These are phyloP conservation scores for Anomalospiza imberbis DNA, from an alignment of 2,797 vertebrate genomes.

Conservation along the genomic window DNA sequence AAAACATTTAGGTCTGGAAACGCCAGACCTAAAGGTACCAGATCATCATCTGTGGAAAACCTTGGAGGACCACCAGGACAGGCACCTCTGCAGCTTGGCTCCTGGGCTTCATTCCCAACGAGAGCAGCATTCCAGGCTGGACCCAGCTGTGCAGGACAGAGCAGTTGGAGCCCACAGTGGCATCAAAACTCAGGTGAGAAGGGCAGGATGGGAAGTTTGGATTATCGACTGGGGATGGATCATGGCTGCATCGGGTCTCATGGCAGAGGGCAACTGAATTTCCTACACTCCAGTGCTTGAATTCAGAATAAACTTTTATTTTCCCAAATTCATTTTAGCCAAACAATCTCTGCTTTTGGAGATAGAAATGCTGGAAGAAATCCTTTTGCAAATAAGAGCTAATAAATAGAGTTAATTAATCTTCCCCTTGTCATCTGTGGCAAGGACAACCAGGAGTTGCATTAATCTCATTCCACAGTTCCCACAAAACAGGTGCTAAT, in stretches of 20 bases:
- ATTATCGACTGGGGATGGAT: neutral
- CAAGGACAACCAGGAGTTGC: neutral
- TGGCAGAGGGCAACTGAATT: neutral
- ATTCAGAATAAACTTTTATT: neutral
- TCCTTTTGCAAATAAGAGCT: neutral
- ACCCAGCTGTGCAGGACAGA: neutral
- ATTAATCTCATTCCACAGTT: neutral
- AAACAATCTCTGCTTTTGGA: neutral
- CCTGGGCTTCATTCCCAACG: accelerated
- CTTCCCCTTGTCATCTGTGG: neutral
- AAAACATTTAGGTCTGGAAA: neutral
- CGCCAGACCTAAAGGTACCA: neutral
- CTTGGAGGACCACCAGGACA: neutral
- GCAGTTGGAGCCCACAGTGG: neutral
- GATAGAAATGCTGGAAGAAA: neutral
- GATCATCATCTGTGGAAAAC: neutral
- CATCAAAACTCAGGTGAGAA: neutral
- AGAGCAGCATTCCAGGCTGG: neutral
- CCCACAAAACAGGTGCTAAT: neutral
- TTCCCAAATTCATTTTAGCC: neutral
- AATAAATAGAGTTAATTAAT: neutral
- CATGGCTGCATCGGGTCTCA: neutral
- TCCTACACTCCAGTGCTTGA: neutral
- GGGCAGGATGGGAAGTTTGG: neutral
- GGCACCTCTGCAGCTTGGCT: neutral